These are phyloP conservation scores for Leptopilina clavipes DNA, from an alignment of 1,140 invertebrate genomes.

Conservation along the genomic window DNA sequence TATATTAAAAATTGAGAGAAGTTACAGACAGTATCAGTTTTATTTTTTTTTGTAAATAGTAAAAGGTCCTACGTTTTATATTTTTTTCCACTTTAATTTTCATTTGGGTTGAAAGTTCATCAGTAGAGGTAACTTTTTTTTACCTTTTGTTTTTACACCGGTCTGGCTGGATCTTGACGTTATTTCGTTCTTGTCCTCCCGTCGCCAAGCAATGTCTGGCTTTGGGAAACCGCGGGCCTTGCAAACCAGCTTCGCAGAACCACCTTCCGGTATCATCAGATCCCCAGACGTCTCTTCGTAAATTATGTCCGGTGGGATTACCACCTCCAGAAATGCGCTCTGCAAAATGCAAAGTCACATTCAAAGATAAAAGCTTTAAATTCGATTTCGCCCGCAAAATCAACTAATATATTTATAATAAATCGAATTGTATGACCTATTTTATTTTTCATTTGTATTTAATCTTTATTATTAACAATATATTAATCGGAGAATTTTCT, in stretches of 20 bases:
- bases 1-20: too few species aligned
- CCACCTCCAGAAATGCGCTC: constrained; percentile 90
- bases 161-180: constrained; percentile 82
- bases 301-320: constrained; percentile 92
- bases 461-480: too few species aligned
- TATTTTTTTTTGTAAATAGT: too few species aligned
- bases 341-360: constrained; percentile 63
- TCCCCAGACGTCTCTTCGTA: constrained; percentile 92
- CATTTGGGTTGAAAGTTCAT: too few species aligned
- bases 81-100: too few species aligned
- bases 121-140: constrained; percentile 40
- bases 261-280: constrained; percentile 93
- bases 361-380: background rate
- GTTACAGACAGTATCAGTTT: too few species aligned
- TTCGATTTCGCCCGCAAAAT: background rate
- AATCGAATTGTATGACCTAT: too few species aligned
- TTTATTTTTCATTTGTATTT: too few species aligned
- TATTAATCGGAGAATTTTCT: too few species aligned
- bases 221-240: constrained; percentile 89
- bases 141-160: constrained; percentile 83
- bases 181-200: constrained; percentile 90
- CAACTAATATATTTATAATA: too few species aligned
- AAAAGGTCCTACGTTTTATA: too few species aligned
- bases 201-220: constrained; percentile 89
- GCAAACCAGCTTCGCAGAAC: constrained; percentile 89